Conservation (phyloP, 2,113 vertebrate genomes). For the Brachypteracias leptosomus region DNA sequence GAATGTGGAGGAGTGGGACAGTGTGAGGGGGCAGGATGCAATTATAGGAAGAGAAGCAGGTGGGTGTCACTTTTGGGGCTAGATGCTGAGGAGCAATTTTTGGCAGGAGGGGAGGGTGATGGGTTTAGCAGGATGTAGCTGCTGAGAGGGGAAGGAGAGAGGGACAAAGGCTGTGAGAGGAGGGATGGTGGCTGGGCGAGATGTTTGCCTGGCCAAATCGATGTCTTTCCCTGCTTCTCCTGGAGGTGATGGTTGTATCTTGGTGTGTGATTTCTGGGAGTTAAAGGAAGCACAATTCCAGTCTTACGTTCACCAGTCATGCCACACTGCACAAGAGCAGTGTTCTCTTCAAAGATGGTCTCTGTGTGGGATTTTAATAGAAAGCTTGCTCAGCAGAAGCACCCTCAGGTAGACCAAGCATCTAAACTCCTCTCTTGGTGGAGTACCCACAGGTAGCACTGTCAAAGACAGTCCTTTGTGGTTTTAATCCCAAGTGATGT, state of each 20-base stretch:
- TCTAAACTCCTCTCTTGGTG: neutral
- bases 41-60: neutral
- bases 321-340: neutral
- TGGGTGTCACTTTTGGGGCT: neutral
- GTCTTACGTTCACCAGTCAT: neutral
- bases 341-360: neutral
- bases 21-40: neutral
- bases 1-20: neutral
- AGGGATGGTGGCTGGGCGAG: neutral
- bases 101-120: neutral
- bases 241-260: neutral
- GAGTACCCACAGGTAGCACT: no score
- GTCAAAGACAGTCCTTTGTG: neutral
- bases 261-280: neutral
- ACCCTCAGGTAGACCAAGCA: neutral
- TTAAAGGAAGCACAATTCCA: neutral
- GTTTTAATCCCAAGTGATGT: neutral
- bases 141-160: neutral
- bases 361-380: neutral
- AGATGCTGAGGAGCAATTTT: neutral
- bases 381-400: neutral
- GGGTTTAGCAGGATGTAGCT: neutral
- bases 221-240: neutral
- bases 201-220: fast-evolving
- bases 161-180: neutral